Evolutionary conservation across 2,888 invertebrate genomes (phyloP).

Genomic region (Lasioglossum leucozonium): DNA sequence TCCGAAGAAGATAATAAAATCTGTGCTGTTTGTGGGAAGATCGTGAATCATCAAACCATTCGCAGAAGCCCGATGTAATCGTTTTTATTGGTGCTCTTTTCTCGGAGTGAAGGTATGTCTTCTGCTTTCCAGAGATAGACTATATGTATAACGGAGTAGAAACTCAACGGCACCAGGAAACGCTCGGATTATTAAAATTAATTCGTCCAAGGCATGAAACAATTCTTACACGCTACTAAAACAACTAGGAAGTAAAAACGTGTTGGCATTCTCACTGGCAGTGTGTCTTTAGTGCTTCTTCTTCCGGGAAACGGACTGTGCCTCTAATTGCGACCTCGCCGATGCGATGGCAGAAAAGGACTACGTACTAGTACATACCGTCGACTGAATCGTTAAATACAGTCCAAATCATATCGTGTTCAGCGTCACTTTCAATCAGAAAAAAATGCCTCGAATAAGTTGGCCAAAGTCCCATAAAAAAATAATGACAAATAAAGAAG

Average conservation of each 20-base stretch:
- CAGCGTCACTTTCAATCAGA: too few relatives aligned
- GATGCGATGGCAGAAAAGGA: too few relatives aligned
- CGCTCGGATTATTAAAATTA: background rate
- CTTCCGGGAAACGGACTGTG: background rate
- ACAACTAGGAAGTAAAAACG: background rate
- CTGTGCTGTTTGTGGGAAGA: background rate
- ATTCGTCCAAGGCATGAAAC: background rate
- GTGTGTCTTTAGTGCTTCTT: background rate
- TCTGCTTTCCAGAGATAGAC: background rate
- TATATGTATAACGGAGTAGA: background rate
- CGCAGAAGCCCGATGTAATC: background rate
- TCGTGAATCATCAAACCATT: background rate
- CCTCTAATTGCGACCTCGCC: background rate
- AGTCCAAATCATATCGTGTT: too few relatives aligned
- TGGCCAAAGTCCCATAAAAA: too few relatives aligned
- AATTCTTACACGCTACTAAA: background rate
- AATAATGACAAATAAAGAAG: too few relatives aligned
- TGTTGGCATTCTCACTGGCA: background rate
- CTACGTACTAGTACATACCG: too few relatives aligned
- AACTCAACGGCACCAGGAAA: background rate
- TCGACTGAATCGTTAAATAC: too few relatives aligned
- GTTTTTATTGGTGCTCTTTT: background rate
- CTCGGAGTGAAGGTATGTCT: background rate
- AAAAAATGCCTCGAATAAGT: too few relatives aligned
- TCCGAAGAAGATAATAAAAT: background rate